Base-by-base conservation (phyloP, 2,113 vertebrate species). In the Nothocercus nigrocapillus region DNA sequence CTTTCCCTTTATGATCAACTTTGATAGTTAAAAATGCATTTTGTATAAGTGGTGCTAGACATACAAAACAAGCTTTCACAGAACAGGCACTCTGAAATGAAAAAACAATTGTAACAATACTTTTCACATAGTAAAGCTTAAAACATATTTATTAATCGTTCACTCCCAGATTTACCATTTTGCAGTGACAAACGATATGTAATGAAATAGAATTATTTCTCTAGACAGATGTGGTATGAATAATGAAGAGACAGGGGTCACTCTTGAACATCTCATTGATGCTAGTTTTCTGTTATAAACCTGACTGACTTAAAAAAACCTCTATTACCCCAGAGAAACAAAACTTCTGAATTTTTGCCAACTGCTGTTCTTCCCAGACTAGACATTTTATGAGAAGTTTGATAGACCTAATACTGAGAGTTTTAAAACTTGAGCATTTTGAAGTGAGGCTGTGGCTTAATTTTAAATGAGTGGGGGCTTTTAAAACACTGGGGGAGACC, bases 181-280 rank as follows among this genome's bases (percentile, higher is more conserved):
- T 90, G 62, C 34, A 86, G 82, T 49, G 32, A 38, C 47, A 88
- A 95, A 90, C 38, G 91, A 58, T 14, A 36, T 27, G 68, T 53
- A 90, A 90, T 92, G 77, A 93, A 88, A 84, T 72, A 91, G 90
- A 92, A 69, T 72, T 82, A 78, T 44, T n/a, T 95, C 93, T 85
- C 90, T 68, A 92, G 89, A 49, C 36, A 85, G 56, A 76, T 75
- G 53, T 82, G 75, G 70, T 86, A 68, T 82, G 91, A 90, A 53
- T 53, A 89, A 62, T 5, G 4, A 56, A 81, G 75, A 83, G 56
- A 54, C 51, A 61, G 54, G 63, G 80, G 69, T 88, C 56, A 40
- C 38, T 91, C 62, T 40, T 84, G 58, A 72, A 82, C 42, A 94
- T 86, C 92, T 93, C 62, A 16, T 66, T 93, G 90, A 58, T 72